Conservation (phyloP, 2,113 vertebrate species). For the Lophotis ruficrista region DNA sequence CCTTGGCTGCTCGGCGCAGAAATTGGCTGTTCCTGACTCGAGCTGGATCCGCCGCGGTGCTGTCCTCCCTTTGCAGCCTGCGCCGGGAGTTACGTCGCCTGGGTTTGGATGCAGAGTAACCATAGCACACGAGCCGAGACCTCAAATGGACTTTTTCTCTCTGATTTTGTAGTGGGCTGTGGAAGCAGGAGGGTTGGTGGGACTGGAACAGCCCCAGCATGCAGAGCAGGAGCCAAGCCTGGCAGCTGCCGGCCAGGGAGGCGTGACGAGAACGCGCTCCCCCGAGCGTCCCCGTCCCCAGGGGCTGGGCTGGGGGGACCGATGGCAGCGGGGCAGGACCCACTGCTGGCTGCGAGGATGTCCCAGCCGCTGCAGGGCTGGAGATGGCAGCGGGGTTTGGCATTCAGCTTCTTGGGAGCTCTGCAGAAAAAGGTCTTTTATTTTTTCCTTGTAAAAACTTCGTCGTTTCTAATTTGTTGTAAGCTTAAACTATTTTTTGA, state of each 20-base stretch:
- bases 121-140: background rate
- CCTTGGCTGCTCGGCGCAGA: background rate
- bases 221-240: background rate
- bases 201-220: background rate
- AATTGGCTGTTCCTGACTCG: background rate
- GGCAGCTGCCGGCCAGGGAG: background rate
- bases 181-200: background rate
- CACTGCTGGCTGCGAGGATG: background rate
- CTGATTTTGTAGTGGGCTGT: background rate
- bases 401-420: background rate
- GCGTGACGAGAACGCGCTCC: background rate
- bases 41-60: background rate
- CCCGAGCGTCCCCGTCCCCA: fast-evolving
- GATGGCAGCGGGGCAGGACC: background rate
- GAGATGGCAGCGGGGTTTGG: background rate
- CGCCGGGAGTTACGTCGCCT: fast-evolving
- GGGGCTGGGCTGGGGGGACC: background rate
- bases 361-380: fast-evolving
- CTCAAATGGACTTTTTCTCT: background rate
- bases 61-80: background rate
- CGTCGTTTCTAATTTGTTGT: background rate
- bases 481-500: background rate
- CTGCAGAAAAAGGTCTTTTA: background rate
- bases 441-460: background rate
- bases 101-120: background rate